phyloP scores from a whole-genome alignment of 2,113 vertebrate genomes.

The Eretmochelys imbricata region DNA sequence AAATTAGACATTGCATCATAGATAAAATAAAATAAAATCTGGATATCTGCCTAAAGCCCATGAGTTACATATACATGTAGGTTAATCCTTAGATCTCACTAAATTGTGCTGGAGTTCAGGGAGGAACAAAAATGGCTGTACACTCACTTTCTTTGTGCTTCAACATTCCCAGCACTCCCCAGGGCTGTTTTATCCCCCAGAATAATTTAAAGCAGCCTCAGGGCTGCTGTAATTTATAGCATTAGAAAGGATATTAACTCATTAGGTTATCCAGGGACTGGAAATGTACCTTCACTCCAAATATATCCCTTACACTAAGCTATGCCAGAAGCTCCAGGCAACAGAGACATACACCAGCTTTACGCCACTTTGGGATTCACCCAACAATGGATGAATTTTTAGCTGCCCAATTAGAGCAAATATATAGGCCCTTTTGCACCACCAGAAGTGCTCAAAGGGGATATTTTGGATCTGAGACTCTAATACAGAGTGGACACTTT shows the following conservation, averaged over 20 bases:
- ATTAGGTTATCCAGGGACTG: neutral
- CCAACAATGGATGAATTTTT: neutral
- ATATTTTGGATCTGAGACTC: neutral
- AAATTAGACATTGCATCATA: fast-evolving
- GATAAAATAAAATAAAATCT: neutral
- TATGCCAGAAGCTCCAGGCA: neutral
- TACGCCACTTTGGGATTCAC: neutral
- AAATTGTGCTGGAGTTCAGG: fast-evolving
- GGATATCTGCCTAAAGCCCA: neutral
- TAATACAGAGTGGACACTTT: neutral
- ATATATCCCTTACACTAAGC: neutral
- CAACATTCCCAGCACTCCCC: neutral
- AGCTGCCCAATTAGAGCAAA: neutral
- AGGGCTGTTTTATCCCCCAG: neutral
- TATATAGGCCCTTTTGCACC: neutral
- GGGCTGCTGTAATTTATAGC: neutral
- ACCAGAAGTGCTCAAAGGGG: neutral
- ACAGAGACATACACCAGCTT: neutral
- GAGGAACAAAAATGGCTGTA: neutral
- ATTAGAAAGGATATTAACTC: neutral
- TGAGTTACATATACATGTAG: fast-evolving
- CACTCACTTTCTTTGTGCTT: neutral
- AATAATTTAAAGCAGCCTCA: neutral
- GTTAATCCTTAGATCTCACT: fast-evolving
- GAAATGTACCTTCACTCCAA: fast-evolving